Evolutionary conservation across 2,113 vertebrate genomes (phyloP), one percentile per base, ranked within the genome.

Genomic region (Orcinus orca): DNA sequence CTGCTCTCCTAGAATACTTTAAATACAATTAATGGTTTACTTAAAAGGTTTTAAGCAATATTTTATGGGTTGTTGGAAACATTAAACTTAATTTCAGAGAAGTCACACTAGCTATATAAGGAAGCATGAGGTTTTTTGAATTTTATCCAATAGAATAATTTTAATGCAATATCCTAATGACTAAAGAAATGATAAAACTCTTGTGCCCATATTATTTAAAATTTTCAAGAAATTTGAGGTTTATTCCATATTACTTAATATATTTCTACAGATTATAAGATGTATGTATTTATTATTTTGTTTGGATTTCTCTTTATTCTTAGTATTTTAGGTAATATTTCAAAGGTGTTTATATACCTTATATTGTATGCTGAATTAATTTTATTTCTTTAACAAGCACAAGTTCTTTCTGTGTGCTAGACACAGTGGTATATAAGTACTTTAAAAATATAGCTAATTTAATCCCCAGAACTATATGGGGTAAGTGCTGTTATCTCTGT

Each of bases 21-120:
- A 67, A 65, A 81, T 77, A 44, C 25, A 86, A 76, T 86, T 90
- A 90, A 74, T 21, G 3, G 31, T 83, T 86, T 90, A 47, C 44
- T 87, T 94, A 84, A 95, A 94, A 90, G 7, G 3, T 58, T 70
- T 94, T 67, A 95, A 74, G 31, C 25, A 79, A 29, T 74, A 81
- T 60, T 79, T 95, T 44, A 41, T 65, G 31, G 31, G 13, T 82
- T 90, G 6, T 93, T 93, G 26, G 20, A 74, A 89, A 95, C 36
- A 38, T 12, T 89, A 60, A 89, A 92, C 36, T 88, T 85, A 85
- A 58, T 15, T 81, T 71, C 20, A 82, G 67, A 76, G 14, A 53
- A 86, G 36, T 85, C 8, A 95, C 8, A n/a, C 1, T 73, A 5
- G 9, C 21, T 92, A 0, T 70, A 41, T 68, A 88, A 90, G 29